Conservation (phyloP, 2,797 vertebrate species). For the Benthosema pterotum region DNA sequence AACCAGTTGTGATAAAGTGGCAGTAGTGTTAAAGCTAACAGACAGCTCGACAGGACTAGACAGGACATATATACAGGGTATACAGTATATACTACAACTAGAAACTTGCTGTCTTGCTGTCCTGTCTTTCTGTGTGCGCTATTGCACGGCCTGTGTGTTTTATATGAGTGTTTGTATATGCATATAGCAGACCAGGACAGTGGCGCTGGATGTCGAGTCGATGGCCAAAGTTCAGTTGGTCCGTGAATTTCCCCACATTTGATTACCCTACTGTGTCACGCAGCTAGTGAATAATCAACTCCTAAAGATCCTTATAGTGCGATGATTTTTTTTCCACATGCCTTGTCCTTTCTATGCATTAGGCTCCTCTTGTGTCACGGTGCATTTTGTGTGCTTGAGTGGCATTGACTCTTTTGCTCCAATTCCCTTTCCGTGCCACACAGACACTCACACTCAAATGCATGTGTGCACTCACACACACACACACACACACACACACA, state of each 20-base stretch:
- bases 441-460: no score
- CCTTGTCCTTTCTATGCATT: not conserved
- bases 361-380: conserved; percentile 30
- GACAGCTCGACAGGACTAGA: no score
- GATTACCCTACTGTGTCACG: no score
- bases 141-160: conserved; percentile 24
- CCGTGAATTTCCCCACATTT: no score
- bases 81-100: no score
- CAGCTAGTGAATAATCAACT: conserved; percentile 42
- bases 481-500: conserved; percentile 9
- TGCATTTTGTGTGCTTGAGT: conserved; percentile 48
- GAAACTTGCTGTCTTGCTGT: not conserved
- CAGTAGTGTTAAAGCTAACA: no score
- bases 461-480: no score
- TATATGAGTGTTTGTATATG: not conserved
- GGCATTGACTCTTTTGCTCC: conserved; percentile 42
- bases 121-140: not conserved
- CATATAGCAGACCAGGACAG: no score
- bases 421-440: conserved; percentile 20
- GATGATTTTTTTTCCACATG: conserved; percentile 5
- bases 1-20: no score
- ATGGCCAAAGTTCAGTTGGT: no score
- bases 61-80: no score
- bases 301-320: conserved; percentile 24
- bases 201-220: not conserved